phyloP scores from a whole-genome alignment of 2,888 invertebrate genomes.

The Temnothorax rugatulus region DNA sequence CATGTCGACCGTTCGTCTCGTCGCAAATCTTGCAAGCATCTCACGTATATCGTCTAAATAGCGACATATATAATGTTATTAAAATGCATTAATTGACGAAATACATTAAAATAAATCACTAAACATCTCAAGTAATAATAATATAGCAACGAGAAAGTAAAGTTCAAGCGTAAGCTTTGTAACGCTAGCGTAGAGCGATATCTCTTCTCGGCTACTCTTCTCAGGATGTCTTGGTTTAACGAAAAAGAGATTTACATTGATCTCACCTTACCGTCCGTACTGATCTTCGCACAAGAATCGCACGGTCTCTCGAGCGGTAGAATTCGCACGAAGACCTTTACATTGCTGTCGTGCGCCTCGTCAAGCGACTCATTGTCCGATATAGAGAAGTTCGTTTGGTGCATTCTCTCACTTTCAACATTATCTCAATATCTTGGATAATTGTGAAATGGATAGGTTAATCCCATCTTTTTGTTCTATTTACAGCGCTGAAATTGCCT shows the following conservation, averaged over 20 bases:
- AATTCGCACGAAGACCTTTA: conserved; percentile 75
- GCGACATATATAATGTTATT: not conserved
- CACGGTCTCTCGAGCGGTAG: conserved; percentile 68
- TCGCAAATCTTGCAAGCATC: conserved; percentile 81
- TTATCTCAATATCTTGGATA: not conserved
- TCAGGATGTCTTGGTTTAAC: not conserved
- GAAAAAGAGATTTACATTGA: not conserved
- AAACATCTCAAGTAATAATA: not conserved
- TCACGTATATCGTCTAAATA: conserved; percentile 81
- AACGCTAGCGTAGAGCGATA: not conserved
- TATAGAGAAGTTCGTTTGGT: conserved; percentile 48
- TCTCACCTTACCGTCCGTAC: conserved; percentile 68
- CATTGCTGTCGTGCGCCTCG: conserved; percentile 57
- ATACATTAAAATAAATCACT: not conserved
- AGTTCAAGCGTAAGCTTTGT: not conserved
- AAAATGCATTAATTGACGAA: not conserved
- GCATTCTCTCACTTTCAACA: conserved; percentile 1
- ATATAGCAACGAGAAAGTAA: not conserved
- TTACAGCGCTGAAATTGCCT: conserved; percentile 3
- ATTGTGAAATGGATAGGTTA: not conserved
- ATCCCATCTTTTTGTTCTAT: conserved; percentile 33
- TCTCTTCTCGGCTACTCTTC: not conserved
- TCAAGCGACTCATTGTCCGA: conserved; percentile 57
- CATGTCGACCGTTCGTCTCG: conserved; percentile 58
- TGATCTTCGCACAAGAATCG: conserved; percentile 70